phyloP scores from a whole-genome alignment of 2,797 vertebrate species.

The Pteropus rufus region DNA sequence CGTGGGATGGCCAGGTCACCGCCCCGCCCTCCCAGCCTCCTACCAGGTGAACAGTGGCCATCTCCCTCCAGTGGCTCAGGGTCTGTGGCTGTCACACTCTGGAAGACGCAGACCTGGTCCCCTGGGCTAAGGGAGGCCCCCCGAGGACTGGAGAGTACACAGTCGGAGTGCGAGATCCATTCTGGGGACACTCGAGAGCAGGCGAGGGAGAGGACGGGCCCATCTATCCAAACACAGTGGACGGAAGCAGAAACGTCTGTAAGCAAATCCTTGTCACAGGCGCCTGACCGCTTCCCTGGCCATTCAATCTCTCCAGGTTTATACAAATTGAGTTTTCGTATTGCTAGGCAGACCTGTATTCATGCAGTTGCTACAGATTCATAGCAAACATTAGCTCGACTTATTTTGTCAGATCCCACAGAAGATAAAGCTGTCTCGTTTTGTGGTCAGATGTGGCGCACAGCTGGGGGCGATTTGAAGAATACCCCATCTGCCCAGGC shows the following conservation, averaged over 20 bases:
- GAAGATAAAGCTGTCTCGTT: rapidly evolving
- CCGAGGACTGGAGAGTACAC: not conserved
- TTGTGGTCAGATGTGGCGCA: not conserved
- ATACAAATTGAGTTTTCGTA: not conserved
- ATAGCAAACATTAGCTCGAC: not conserved
- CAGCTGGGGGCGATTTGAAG: rapidly evolving
- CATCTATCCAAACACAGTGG: rapidly evolving
- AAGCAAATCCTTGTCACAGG: not conserved
- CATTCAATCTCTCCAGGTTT: not conserved
- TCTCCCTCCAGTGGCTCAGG: not conserved
- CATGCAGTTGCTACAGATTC: not conserved
- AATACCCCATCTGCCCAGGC: rapidly evolving
- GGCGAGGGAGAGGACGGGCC: not conserved
- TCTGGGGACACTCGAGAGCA: not conserved
- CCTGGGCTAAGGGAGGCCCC: not conserved
- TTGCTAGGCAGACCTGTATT: not conserved
- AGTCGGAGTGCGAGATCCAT: not conserved
- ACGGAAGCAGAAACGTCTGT: not conserved
- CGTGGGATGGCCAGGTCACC: rapidly evolving
- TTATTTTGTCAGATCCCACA: not conserved
- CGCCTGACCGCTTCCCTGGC: rapidly evolving
- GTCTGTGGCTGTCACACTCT: not conserved
- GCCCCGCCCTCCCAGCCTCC: not conserved
- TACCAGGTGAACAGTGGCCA: rapidly evolving
- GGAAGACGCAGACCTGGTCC: rapidly evolving